Conservation (phyloP, 1,140 invertebrate genomes). For the Phymastichus coffea region DNA sequence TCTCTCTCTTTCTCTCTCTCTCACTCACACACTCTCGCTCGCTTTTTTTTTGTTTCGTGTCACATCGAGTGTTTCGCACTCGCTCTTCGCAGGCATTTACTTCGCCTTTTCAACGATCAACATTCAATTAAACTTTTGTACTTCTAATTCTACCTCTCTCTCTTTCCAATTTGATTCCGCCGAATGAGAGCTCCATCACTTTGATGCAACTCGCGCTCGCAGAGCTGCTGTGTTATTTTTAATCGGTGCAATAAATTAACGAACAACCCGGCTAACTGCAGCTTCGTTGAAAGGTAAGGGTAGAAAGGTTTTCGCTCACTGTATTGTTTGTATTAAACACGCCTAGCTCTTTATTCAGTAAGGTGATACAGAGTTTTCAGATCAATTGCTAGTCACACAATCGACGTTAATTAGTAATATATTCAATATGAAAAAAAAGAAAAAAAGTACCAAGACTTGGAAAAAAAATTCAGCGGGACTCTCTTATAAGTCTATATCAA, state of each 20-base stretch:
- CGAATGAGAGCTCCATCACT: too few species aligned
- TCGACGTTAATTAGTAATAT: slow-evolving; percentile 13
- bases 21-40: slow-evolving; percentile 53
- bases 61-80: slow-evolving; percentile 26
- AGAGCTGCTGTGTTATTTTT: too few species aligned
- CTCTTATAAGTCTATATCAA: slow-evolving; percentile 8
- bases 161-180: too few species aligned
- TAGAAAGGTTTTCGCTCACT: too few species aligned
- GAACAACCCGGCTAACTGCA: too few species aligned
- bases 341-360: slow-evolving; percentile 55
- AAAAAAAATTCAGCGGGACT: slow-evolving; percentile 16
- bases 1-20: slow-evolving; percentile 28
- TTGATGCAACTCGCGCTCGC: not conserved
- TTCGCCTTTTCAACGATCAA: not conserved
- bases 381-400: slow-evolving; percentile 49
- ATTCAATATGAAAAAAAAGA: too few species aligned
- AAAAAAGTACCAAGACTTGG: too few species aligned
- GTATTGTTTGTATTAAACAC: slow-evolving; percentile 56
- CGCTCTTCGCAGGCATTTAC: not conserved
- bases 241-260: not conserved
- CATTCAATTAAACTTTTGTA: not conserved
- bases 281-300: too few species aligned
- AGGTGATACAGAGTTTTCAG: slow-evolving; percentile 52
- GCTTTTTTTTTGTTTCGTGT: slow-evolving; percentile 40
- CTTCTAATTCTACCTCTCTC: not conserved